Evolutionary conservation across 2,113 vertebrate genomes (phyloP), one percentile per base, ranked within the genome.

Genomic region (Sturnus vulgaris): DNA sequence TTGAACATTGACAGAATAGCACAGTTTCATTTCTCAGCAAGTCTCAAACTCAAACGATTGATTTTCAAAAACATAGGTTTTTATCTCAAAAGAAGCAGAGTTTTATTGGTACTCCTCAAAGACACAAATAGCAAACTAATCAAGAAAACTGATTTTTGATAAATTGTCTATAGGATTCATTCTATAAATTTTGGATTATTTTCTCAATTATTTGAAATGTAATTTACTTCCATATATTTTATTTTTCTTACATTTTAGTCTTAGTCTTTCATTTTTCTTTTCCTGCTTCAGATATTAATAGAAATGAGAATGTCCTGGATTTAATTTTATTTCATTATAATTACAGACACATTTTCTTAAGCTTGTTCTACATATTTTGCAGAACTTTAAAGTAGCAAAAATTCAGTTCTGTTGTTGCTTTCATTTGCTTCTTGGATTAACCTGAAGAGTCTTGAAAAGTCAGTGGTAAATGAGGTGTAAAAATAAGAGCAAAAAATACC

Each of bases 381-480:
- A 39, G 24, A 49, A 59, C 10, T 28, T 28, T 31, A 19, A 10
- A 40, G 4, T 7, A 76, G 3, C 2, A 71, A 90, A 56, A 20
- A 28, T 61, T 20, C 5, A 21, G 15, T 70, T 27, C 10, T 2
- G 23, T 30, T 80, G 13, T 65, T 73, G 3, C 1, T 57, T 85
- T 84, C 4, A 39, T 63, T 84, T 76, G 3, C 12, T 73, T 68
- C 30, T 73, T 47, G 35, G n/a, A 23, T 27, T 80, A n/a, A 60
- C 28, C 16, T 23, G 12, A 40, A 65, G 13, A 30, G 12, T 46
- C 49, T 80, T 83, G 16, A 76, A 61, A 61, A 52, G 16, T 22
- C 22, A 61, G 2, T 46, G 14, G 8, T 39, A 77, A 77, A 49
- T 44, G 9, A 10, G 4, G 2, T 4, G 4, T 1, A 0, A 16